Base-by-base conservation (phyloP, 2,113 vertebrate genomes). In the Chauna torquata region DNA sequence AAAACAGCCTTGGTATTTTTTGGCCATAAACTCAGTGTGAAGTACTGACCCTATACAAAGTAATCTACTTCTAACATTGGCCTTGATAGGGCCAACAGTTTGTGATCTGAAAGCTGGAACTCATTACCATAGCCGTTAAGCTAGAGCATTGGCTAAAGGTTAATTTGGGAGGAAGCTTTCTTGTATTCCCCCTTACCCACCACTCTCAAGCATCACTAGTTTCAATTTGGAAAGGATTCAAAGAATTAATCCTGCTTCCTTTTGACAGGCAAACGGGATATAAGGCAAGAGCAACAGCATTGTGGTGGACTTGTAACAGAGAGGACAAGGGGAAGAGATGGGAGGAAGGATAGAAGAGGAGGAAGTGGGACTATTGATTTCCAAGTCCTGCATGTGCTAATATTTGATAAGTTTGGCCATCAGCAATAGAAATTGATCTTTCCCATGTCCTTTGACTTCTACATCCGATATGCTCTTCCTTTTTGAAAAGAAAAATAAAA, bases 91-190 rank as follows among this genome's bases (percentile, higher is more conserved):
- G 5, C 9, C 55, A 68, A 25, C 9, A 42, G 12, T 1, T 49
- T 4, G 25, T 59, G 13, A 10, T 59, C 38, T 79, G 23, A 59
- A 91, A 75, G 7, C 57, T 68, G 57, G 27, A 55, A 34, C 7
- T 76, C 19, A 28, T 28, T 66, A 50, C 22, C 4, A 2, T 70
- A 79, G 30, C 22, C 1, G 2, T 36, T 61, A 58, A 6, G 0
- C 5, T 70, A 12, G 15, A 82, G 17, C 10, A 36, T 3, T 24
- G 23, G 12, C 20, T 69, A 59, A 89, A 79, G 16, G 34, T 40
- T 50, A 40, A 45, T 78, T 42, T 77, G 23, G 5, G 7, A n/a
- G 5, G 22, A 88, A 40, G 25, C 1, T 68, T 59, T 55, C 62
- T 49, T 12, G 8, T 64, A 71, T 38, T 36, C 25, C 38, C 76